A percentile compares a stretch with the other conserved stretches of the same genome.
Evolutionary conservation across 1,140 invertebrate genomes (phyloP).

Genomic region (Sminthurides bifidus): DNA sequence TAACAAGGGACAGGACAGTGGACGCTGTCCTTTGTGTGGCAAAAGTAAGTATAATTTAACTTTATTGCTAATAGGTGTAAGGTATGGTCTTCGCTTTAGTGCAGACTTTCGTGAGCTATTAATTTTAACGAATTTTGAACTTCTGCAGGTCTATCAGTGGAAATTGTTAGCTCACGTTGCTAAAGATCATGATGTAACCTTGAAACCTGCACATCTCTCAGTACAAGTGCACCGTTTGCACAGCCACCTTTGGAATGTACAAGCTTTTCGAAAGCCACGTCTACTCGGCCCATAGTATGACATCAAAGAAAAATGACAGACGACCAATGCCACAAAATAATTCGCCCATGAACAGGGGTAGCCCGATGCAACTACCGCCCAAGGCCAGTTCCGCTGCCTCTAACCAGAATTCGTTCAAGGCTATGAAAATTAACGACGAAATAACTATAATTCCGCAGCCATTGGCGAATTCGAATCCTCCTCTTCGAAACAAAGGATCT

Average conservation of each 20-base stretch:
- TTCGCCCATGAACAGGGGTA: conserved; percentile 16
- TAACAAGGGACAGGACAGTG: conserved; percentile 85
- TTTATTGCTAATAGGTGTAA: neutral
- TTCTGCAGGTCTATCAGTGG: conserved; percentile 73
- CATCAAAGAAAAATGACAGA: conserved; percentile 60
- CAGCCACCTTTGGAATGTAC: conserved; percentile 87
- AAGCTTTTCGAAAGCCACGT: conserved; percentile 89
- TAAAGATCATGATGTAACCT: conserved; percentile 73
- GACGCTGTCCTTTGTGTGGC: conserved; percentile 83
- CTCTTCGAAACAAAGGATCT: conserved; percentile 30
- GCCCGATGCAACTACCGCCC: conserved; percentile 29
- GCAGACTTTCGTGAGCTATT: too few relatives aligned
- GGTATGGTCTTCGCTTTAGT: neutral
- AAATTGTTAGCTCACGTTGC: conserved; percentile 81
- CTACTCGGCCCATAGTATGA: conserved; percentile 78
- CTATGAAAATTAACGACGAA: conserved; percentile 80
- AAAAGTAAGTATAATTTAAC: conserved; percentile 45
- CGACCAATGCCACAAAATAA: conserved; percentile 7
- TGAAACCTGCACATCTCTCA: conserved; percentile 81
- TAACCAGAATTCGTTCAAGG: conserved; percentile 45
- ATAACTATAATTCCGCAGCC: conserved; percentile 85
- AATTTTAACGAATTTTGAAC: conserved; percentile 8
- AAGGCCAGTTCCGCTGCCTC: conserved; percentile 12
- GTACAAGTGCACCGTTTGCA: conserved; percentile 92
- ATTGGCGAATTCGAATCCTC: conserved; percentile 18